Percentiles rank a stretch among this genome's conserved stretches.
phyloP scores from a whole-genome alignment of 2,888 invertebrate species.

The Eubasilissa splendida region DNA sequence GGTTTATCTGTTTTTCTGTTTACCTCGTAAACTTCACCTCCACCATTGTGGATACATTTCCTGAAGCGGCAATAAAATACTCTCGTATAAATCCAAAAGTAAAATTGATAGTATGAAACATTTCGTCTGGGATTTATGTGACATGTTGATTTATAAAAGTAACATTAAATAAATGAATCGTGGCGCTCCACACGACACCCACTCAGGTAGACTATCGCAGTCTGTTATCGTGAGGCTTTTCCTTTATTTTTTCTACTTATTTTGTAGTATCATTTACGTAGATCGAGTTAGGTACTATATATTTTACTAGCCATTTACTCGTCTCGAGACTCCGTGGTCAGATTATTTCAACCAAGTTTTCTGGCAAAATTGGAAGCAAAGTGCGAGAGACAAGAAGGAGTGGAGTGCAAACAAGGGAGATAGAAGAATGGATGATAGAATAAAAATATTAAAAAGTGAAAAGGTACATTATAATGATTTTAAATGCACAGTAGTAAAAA shows the following conservation, averaged over 20 bases:
- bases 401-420: too few species aligned
- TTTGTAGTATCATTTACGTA: not conserved
- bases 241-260: not conserved
- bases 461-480: too few species aligned
- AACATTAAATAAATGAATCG: conserved; percentile 54
- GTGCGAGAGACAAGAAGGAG: too few species aligned
- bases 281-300: too few species aligned
- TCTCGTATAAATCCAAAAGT: conserved; percentile 51
- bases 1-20: conserved; percentile 44
- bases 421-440: too few species aligned
- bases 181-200: not conserved
- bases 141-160: conserved; percentile 58
- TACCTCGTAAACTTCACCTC: conserved; percentile 49
- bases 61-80: conserved; percentile 51
- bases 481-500: too few species aligned
- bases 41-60: conserved; percentile 33
- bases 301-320: too few species aligned
- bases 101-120: conserved; percentile 58
- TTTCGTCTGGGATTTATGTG: conserved; percentile 56
- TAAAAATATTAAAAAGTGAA: too few species aligned
- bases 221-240: not conserved
- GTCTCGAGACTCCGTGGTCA: too few species aligned
- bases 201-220: not conserved
- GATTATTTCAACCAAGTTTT: too few species aligned
- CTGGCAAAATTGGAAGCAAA: too few species aligned